A percentile compares a stretch with the other conserved stretches of the same genome.
Conservation (phyloP, 2,888 invertebrate species). For the Agrypnus murinus region DNA sequence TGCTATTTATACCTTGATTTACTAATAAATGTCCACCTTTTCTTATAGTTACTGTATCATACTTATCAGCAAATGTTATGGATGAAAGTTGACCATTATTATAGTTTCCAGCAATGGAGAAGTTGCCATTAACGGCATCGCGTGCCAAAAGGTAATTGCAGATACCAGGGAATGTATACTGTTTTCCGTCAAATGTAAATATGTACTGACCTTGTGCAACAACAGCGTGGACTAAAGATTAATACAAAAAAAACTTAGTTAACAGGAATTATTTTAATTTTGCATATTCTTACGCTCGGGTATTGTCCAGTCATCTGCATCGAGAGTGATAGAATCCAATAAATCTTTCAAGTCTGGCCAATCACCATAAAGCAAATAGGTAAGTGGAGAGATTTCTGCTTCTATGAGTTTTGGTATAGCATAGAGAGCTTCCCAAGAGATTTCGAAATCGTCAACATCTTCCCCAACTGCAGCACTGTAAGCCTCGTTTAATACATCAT, state of each 20-base stretch:
- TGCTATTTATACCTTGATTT: conserved; percentile 74
- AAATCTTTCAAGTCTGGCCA: neutral
- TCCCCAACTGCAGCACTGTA: conserved; percentile 70
- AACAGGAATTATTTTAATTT: no score
- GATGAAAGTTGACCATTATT: conserved; percentile 79
- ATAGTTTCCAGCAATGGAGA: conserved; percentile 84
- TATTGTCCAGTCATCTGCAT: neutral
- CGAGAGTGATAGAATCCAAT: neutral
- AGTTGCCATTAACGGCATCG: conserved; percentile 90
- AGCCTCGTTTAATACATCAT: conserved; percentile 66
- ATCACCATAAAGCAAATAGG: neutral
- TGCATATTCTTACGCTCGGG: conserved; percentile 14
- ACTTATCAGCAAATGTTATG: conserved; percentile 81
- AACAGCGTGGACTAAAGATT: conserved; percentile 72
- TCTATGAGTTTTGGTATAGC: neutral
- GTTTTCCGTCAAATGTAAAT: conserved; percentile 91
- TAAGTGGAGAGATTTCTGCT: conserved; percentile 4
- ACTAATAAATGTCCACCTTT: conserved; percentile 76
- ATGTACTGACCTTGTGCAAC: conserved; percentile 87
- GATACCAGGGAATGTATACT: conserved; percentile 84
- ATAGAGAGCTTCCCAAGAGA: conserved; percentile 75
- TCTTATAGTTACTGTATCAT: conserved; percentile 75
- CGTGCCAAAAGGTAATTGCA: conserved; percentile 90
- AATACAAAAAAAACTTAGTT: neutral
- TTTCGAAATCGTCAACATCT: conserved; percentile 62